Conservation (phyloP, 2,797 vertebrate genomes). For the Graptemys geographica region DNA sequence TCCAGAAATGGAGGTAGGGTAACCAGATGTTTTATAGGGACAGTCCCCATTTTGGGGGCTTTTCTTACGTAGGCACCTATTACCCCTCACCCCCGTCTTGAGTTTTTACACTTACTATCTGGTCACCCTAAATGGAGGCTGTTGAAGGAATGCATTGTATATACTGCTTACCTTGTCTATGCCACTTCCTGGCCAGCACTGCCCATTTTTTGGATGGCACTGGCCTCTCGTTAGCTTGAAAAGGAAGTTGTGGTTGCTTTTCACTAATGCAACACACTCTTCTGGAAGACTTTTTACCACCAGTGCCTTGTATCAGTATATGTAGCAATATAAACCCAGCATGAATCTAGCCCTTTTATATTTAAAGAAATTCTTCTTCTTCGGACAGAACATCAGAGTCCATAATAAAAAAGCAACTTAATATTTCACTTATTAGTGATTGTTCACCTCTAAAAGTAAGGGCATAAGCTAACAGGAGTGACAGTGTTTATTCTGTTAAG, state of each 20-base stretch:
- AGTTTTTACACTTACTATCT: too few relatives aligned
- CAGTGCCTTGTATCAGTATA: not conserved
- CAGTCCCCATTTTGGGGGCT: too few relatives aligned
- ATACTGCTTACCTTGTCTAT: not conserved
- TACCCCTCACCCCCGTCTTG: too few relatives aligned
- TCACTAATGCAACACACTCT: not conserved
- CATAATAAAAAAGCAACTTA: not conserved
- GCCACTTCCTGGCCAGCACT: not conserved
- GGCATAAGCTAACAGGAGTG: conserved; percentile 10
- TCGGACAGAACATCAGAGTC: not conserved
- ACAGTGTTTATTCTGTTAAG: conserved; percentile 1
- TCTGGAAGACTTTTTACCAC: not conserved
- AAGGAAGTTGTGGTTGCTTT: not conserved
- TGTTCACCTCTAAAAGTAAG: not conserved
- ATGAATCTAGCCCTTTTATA: not conserved
- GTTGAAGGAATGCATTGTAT: not conserved
- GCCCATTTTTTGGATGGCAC: not conserved
- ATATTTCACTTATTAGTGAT: conserved; percentile 1
- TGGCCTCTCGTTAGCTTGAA: not conserved
- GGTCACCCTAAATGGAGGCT: not conserved
- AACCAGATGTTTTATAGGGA: too few relatives aligned
- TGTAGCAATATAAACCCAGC: not conserved
- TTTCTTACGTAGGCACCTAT: too few relatives aligned
- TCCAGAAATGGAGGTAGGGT: not conserved
- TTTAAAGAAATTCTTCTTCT: not conserved